phyloP scores from a whole-genome alignment of 1,140 invertebrate genomes.

The Acyrthosiphon pisum region DNA sequence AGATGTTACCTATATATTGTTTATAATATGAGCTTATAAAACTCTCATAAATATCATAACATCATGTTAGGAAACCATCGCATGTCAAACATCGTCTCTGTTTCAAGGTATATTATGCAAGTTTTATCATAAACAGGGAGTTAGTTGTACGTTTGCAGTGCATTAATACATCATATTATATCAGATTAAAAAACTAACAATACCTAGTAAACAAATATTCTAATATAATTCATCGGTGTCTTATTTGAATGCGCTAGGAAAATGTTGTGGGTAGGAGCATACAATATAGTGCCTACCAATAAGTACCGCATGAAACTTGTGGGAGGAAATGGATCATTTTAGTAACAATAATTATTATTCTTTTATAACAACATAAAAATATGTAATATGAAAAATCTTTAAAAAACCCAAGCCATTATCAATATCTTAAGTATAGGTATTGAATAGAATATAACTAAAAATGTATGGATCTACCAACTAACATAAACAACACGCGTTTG shows the following conservation, averaged over 20 bases:
- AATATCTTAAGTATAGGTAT: too few species aligned
- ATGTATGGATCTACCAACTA: too few species aligned
- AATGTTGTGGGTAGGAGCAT: neutral
- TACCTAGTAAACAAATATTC: neutral
- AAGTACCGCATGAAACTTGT: neutral
- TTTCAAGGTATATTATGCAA: neutral
- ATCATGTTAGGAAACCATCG: neutral
- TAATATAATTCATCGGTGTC: neutral
- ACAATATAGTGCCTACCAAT: neutral
- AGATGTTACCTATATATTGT: neutral
- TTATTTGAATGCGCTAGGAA: neutral
- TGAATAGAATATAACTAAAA: too few species aligned
- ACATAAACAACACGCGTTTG: too few species aligned
- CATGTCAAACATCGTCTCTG: neutral
- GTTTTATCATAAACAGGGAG: neutral
- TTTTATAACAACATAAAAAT: neutral
- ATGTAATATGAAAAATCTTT: neutral
- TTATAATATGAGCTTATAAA: neutral
- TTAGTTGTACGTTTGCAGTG: neutral
- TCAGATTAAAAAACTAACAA: neutral
- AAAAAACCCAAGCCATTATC: too few species aligned
- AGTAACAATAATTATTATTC: neutral
- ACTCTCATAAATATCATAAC: neutral
- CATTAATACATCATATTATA: neutral
- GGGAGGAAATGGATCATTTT: neutral